Conservation (phyloP, 2,888 invertebrate genomes). For the Colletes collaris region DNA sequence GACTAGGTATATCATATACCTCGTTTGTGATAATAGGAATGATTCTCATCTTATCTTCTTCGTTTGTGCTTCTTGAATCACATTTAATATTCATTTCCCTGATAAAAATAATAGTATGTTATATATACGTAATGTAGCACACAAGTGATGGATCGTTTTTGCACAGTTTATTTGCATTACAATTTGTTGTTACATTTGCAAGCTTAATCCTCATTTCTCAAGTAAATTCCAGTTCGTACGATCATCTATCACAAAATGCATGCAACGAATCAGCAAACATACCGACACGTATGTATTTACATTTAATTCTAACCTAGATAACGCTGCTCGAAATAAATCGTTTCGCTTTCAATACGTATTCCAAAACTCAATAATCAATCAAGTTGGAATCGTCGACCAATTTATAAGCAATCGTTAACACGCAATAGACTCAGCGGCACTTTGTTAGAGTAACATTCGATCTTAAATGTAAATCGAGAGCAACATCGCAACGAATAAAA, state of each 20-base stretch:
- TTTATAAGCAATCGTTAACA: constrained; percentile 50
- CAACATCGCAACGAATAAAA: constrained; percentile 51
- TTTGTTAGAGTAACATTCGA: constrained; percentile 35
- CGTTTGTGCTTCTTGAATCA: too few relatives aligned
- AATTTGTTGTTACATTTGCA: constrained; percentile 27
- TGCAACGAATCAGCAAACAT: neutral
- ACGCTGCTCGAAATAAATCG: constrained; percentile 12
- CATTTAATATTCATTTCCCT: too few relatives aligned
- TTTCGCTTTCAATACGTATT: neutral
- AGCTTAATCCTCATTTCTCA: constrained; percentile 14
- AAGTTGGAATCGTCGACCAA: constrained; percentile 15
- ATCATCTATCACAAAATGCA: neutral
- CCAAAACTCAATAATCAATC: constrained; percentile 4
- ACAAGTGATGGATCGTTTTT: neutral
- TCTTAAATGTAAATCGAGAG: constrained; percentile 32
- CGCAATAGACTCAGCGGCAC: constrained; percentile 43
- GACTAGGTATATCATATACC: too few relatives aligned
- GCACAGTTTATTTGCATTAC: constrained; percentile 20
- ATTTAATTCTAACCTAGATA: neutral
- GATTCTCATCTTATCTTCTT: too few relatives aligned
- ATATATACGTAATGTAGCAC: too few relatives aligned
- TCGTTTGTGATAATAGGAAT: too few relatives aligned
- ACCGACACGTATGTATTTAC: neutral
- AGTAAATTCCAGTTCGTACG: neutral
- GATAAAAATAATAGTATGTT: too few relatives aligned